Conservation (phyloP, 2,797 vertebrate genomes). For the Vireo griseus region DNA sequence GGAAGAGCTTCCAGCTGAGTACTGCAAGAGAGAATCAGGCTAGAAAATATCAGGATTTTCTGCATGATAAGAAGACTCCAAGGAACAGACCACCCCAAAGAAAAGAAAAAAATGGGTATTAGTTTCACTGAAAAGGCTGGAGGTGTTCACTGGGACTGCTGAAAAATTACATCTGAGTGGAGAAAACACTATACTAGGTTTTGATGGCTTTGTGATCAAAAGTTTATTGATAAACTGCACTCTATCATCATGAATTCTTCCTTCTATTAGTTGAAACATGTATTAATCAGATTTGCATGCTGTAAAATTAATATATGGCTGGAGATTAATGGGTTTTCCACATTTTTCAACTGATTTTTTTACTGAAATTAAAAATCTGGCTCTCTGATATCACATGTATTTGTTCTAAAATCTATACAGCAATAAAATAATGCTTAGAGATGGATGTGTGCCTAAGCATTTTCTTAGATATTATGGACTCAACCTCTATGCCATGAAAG, state of each 20-base stretch:
- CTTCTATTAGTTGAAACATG: not conserved
- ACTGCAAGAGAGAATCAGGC: not conserved
- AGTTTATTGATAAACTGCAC: not conserved
- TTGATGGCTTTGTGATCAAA: not conserved
- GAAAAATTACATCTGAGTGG: not conserved
- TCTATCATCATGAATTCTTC: not conserved
- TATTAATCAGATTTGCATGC: not conserved
- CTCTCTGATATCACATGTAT: not conserved
- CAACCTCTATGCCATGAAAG: not conserved
- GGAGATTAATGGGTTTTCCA: not conserved
- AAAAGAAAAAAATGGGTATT: not conserved
- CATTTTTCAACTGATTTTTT: not conserved
- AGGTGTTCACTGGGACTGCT: not conserved
- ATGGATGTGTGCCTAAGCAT: not conserved
- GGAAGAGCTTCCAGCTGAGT: not conserved
- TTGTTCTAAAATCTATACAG: not conserved
- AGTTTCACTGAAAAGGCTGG: not conserved
- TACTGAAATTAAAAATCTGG: not conserved
- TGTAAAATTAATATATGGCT: not conserved
- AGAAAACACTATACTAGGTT: not conserved
- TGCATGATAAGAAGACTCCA: not conserved
- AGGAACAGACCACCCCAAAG: not conserved
- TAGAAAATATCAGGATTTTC: not conserved
- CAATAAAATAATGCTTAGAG: not conserved
- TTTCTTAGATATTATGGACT: not conserved